These are phyloP conservation scores for Trachythela sp. DNA, from an alignment of 64 coral and sea anemone genomes.

Conservation along the genomic window DNA sequence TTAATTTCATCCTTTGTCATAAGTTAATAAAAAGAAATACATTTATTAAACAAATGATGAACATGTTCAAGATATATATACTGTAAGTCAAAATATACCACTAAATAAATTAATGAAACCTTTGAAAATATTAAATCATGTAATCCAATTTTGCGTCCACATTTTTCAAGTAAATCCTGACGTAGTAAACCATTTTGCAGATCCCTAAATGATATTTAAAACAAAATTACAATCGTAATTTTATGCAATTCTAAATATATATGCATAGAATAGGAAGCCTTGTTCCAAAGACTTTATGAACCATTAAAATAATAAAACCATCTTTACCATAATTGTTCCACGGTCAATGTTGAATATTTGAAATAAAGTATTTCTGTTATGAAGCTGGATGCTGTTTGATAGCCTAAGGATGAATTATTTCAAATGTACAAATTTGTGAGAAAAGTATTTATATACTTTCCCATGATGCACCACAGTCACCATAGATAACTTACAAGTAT, in stretches of 20 bases:
- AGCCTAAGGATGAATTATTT: not conserved
- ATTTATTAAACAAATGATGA: not conserved
- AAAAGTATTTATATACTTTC: too few species aligned
- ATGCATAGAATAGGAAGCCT: not conserved
- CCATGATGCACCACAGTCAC: too few species aligned
- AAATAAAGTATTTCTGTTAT: constrained; percentile 9
- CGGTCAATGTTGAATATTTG: not conserved
- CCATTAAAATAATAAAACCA: not conserved
- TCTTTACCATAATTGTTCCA: not conserved
- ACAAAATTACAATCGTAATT: not conserved
- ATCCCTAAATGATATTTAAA: not conserved
- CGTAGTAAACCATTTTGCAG: not conserved
- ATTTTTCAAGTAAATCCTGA: not conserved
- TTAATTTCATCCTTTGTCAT: not conserved
- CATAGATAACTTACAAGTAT: too few species aligned
- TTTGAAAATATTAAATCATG: constrained; percentile 22
- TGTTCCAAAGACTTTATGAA: not conserved
- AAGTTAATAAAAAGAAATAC: not conserved
- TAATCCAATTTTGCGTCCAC: not conserved
- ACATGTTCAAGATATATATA: not conserved
- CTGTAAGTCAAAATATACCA: not conserved
- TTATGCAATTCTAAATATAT: not conserved
- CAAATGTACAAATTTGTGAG: not conserved
- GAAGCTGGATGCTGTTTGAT: not conserved
- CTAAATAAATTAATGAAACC: not conserved